Conservation (phyloP, 1,140 invertebrate species). For the Alviniconcha marisindica region DNA sequence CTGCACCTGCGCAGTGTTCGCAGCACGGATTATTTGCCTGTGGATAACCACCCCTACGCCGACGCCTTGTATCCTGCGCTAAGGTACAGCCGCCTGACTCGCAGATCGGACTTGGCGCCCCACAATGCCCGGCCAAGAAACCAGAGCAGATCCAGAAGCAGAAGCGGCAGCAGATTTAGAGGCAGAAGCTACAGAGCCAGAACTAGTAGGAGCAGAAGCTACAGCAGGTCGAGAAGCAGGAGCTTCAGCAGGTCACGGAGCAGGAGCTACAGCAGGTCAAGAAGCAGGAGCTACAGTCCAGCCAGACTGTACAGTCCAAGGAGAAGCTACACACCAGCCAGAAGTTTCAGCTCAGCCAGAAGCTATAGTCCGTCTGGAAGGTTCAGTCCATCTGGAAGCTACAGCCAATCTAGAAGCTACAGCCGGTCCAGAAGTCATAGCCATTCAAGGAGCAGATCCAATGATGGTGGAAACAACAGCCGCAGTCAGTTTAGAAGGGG, state of each 20-base stretch:
- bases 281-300: too few species aligned
- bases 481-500: too few species aligned
- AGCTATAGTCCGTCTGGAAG: neutral
- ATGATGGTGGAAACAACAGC: too few species aligned
- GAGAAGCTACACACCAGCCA: too few species aligned
- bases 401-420: neutral
- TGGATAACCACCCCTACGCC: too few species aligned
- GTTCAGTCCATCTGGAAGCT: neutral
- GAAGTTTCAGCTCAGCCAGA: too few species aligned
- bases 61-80: too few species aligned
- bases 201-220: neutral
- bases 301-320: too few species aligned
- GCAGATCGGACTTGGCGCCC: neutral
- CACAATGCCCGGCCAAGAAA: neutral
- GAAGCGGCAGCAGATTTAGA: neutral
- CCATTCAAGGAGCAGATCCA: neutral
- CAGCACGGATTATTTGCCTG: neutral
- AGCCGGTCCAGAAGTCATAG: neutral
- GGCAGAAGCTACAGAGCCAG: neutral
- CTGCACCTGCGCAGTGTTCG: neutral
- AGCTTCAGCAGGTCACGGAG: neutral
- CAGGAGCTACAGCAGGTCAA: too few species aligned
- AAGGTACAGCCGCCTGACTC: too few species aligned
- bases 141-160: neutral
- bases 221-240: constrained; percentile 6